A percentile compares a stretch with the other conserved stretches of the same genome.
Evolutionary conservation across 2,113 vertebrate genomes (phyloP).

Genomic region (Spheniscus mendiculus): DNA sequence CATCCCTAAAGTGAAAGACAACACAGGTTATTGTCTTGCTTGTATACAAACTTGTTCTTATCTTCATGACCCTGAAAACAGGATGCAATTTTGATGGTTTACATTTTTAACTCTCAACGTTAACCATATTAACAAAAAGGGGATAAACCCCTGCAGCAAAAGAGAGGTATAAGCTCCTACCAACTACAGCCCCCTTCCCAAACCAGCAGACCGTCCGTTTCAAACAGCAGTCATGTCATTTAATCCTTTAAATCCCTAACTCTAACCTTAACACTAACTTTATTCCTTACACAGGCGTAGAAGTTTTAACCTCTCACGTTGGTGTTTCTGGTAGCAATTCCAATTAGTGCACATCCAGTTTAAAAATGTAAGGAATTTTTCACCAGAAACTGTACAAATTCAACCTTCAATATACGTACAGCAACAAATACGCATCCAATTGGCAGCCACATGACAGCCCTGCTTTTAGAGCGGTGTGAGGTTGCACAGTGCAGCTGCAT

Average conservation of each 20-base stretch:
- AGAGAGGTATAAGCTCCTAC: neutral
- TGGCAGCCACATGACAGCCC: neutral
- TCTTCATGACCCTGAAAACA: neutral
- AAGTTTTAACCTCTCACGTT: neutral
- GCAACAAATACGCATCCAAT: neutral
- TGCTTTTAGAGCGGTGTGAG: neutral
- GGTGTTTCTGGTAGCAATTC: neutral
- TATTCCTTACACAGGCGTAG: neutral
- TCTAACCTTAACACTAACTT: neutral
- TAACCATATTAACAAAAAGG: neutral
- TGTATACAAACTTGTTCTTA: neutral
- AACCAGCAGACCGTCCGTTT: neutral
- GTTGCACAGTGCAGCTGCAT: neutral
- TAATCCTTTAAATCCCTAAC: neutral
- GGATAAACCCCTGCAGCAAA: neutral
- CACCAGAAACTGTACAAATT: neutral
- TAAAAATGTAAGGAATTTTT: neutral
- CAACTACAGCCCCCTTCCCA: neutral
- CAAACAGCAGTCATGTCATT: neutral
- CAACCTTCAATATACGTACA: neutral
- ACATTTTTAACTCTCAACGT: neutral
- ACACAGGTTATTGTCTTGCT: neutral
- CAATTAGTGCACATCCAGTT: neutral
- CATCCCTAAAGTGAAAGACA: neutral
- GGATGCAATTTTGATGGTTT: neutral